Evolutionary conservation across 2,113 vertebrate species (phyloP).

Genomic region (Odontophorus gujanensis): DNA sequence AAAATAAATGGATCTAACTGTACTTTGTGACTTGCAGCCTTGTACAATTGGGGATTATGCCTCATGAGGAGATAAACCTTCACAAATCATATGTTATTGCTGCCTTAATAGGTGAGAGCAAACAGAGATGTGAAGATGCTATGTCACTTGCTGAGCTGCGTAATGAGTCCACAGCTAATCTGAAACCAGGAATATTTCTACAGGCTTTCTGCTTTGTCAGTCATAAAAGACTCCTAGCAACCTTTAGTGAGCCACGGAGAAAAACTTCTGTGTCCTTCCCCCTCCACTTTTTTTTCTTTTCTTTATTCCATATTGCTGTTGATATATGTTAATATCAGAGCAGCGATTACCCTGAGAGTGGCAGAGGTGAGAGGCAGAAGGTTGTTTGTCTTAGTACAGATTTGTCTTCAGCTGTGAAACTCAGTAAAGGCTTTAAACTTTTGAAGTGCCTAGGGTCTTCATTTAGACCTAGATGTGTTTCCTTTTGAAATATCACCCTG

Average conservation of each 20-base stretch:
- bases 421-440: neutral
- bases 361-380: neutral
- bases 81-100: neutral
- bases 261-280: neutral
- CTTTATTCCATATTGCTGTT: neutral
- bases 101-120: neutral
- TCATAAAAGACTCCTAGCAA: neutral
- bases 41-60: neutral
- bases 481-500: neutral
- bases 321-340: neutral
- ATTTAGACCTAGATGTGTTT: neutral
- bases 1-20: neutral
- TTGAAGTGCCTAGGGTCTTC: neutral
- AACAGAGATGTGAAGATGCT: neutral
- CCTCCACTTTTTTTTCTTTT: neutral
- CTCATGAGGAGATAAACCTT: conserved; percentile 3
- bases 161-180: neutral
- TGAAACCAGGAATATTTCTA: neutral
- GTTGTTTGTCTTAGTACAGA: neutral
- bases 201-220: neutral
- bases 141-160: neutral
- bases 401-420: neutral
- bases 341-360: neutral
- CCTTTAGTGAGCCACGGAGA: neutral
- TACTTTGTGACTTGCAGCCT: neutral